Percentiles rank a stretch among this genome's conserved stretches.
Evolutionary conservation across 2,888 invertebrate genomes (phyloP).

Genomic region (Hypomecis atomaria): DNA sequence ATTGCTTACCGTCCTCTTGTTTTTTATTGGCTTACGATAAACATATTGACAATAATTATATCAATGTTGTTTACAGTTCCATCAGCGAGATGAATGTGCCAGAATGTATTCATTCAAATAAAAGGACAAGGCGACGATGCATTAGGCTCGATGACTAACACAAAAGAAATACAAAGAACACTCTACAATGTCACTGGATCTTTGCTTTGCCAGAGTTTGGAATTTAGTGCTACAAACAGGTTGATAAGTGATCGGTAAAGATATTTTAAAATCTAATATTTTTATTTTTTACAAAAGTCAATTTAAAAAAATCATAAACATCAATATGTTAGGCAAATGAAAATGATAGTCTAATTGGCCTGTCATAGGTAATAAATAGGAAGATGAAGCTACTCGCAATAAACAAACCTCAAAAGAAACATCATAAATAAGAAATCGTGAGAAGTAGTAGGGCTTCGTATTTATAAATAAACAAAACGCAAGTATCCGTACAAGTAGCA

Average conservation of each 20-base stretch:
- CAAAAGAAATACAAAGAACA: constrained; percentile 20
- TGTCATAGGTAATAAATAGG: constrained; percentile 7
- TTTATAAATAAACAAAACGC: constrained; percentile 65
- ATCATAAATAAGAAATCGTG: constrained; percentile 53
- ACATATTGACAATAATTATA: constrained; percentile 54
- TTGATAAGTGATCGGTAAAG: not conserved
- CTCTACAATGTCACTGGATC: constrained; percentile 13
- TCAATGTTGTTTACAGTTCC: constrained; percentile 59
- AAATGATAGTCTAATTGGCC: not conserved
- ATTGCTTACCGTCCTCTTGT: constrained; percentile 68
- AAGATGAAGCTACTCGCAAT: constrained; percentile 1
- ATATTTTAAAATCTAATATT: not conserved
- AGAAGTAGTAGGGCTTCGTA: constrained; percentile 53
- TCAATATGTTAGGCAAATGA: not conserved
- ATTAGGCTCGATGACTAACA: constrained; percentile 34
- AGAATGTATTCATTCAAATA: constrained; percentile 29
- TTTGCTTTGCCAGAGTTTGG: constrained; percentile 14
- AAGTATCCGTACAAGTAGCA: constrained; percentile 58
- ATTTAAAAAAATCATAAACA: not conserved
- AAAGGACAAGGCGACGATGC: constrained; percentile 28
- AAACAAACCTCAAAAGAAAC: constrained; percentile 23
- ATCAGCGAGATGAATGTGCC: constrained; percentile 42
- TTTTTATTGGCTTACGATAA: constrained; percentile 50
- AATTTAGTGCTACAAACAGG: constrained; percentile 14
- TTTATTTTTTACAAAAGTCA: no score